Evolutionary conservation across 1,140 invertebrate species (phyloP).

Genomic region (Glossosoma conforme): DNA sequence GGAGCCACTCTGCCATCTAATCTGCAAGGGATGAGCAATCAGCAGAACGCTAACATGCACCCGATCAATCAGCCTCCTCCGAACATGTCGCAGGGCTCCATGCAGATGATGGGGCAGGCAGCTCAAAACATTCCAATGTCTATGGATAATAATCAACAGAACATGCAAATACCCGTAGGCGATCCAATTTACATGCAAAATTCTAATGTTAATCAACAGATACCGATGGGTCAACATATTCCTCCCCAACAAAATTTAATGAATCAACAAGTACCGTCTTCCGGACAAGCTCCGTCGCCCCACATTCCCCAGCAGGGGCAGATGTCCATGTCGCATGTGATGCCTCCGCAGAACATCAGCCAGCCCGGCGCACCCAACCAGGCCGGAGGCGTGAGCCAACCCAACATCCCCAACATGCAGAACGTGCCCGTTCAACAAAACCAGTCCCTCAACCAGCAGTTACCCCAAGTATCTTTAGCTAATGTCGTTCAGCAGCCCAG

Average conservation of each 20-base stretch:
- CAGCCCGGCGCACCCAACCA: slow-evolving; percentile 29
- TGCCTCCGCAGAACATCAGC: slow-evolving; percentile 42
- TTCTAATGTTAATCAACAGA: slow-evolving; percentile 44
- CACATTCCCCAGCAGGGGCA: slow-evolving; percentile 37
- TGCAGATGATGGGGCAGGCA: slow-evolving; percentile 53
- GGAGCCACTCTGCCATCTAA: slow-evolving; percentile 55
- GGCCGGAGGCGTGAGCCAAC: slow-evolving; percentile 16
- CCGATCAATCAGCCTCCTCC: slow-evolving; percentile 48
- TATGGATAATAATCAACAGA: slow-evolving; percentile 48
- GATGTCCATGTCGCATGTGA: slow-evolving; percentile 45
- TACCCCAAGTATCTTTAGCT: slow-evolving; percentile 36
- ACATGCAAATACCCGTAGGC: slow-evolving; percentile 49
- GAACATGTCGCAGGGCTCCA: slow-evolving; percentile 53
- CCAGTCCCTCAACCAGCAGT: slow-evolving; percentile 34
- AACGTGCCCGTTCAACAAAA: slow-evolving; percentile 25
- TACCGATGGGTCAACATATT: slow-evolving; percentile 43
- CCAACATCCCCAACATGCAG: slow-evolving; percentile 25
- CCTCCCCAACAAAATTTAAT: slow-evolving; percentile 41
- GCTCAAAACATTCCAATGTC: slow-evolving; percentile 52
- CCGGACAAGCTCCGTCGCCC: slow-evolving; percentile 13
- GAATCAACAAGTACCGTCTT: slow-evolving; percentile 34
- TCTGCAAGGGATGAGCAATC: slow-evolving; percentile 49
- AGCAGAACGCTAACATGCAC: slow-evolving; percentile 45
- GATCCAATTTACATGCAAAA: slow-evolving; percentile 49
- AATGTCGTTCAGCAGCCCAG: slow-evolving; percentile 30